A percentile compares a stretch with the other conserved stretches of the same genome.
Conservation (phyloP, 2,797 vertebrate species). For the Pantherophis vulpinus region DNA sequence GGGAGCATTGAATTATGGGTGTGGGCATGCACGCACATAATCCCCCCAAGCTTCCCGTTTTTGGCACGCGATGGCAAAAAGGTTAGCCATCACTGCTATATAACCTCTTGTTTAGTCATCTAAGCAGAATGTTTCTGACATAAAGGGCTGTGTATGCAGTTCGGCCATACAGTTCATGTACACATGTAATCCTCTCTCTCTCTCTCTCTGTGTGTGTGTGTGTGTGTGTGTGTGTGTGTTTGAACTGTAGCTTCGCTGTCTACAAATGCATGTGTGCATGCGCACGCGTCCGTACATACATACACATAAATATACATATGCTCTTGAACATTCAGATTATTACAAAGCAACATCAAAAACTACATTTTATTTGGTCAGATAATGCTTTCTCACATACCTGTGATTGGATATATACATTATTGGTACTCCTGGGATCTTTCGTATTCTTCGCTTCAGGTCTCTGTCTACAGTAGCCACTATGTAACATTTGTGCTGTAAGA, state of each 20-base stretch:
- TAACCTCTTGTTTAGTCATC: neutral
- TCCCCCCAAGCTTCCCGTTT: no score
- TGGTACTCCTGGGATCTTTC: slow-evolving; percentile 96
- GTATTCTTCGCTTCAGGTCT: slow-evolving; percentile 91
- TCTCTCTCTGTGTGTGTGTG: no score
- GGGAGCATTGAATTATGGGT: no score
- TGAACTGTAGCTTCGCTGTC: neutral
- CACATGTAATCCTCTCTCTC: neutral
- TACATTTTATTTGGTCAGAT: neutral
- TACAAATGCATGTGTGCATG: neutral
- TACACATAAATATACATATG: neutral
- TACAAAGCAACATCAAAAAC: neutral
- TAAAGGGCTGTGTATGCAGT: neutral
- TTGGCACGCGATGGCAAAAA: no score
- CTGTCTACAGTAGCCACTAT: slow-evolving; percentile 97
- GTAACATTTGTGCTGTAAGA: slow-evolving; percentile 93
- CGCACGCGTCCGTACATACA: fast-evolving
- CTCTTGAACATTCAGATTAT: neutral
- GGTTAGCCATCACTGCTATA: no score
- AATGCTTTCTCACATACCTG: slow-evolving; percentile 75
- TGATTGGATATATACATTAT: slow-evolving; percentile 99
- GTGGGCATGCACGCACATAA: no score
- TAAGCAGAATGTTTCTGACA: neutral
- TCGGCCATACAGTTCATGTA: neutral
- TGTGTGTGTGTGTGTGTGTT: neutral